These are phyloP conservation scores for Anarrhichthys ocellatus DNA, from an alignment of 2,113 vertebrate genomes.

Conservation along the genomic window DNA sequence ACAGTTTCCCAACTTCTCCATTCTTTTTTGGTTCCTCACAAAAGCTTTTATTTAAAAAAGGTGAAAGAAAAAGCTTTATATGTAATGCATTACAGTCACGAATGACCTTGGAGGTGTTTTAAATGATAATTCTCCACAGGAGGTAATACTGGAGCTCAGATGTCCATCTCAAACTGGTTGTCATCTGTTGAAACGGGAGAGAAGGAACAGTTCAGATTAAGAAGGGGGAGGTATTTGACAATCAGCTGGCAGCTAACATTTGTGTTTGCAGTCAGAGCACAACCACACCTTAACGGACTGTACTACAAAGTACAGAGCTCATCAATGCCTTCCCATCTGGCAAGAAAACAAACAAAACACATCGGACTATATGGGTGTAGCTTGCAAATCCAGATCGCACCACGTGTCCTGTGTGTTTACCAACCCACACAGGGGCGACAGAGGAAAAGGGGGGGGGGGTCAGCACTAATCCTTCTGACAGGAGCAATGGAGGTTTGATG, in stretches of 20 bases:
- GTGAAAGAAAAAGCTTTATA: conserved; percentile 49
- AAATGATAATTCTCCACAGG: conserved; percentile 77
- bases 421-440: neutral
- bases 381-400: neutral
- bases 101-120: conserved; percentile 65
- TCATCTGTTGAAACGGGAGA: conserved; percentile 71
- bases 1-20: conserved; percentile 12
- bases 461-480: conserved; percentile 14
- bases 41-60: conserved; percentile 43
- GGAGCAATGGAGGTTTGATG: conserved; percentile 4
- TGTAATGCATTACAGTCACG: conserved; percentile 64
- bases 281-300: conserved; percentile 43
- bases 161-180: conserved; percentile 85
- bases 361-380: neutral
- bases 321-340: conserved; percentile 26
- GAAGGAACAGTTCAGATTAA: conserved; percentile 4
- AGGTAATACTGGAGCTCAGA: conserved; percentile 78
- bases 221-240: neutral
- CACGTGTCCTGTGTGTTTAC: conserved; percentile 11
- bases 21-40: conserved; percentile 59
- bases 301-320: conserved; percentile 15
- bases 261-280: neutral
- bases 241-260: conserved; percentile 1
- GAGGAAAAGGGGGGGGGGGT: neutral
- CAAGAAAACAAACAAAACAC: neutral